Evolutionary conservation across 2,797 vertebrate genomes (phyloP).

Genomic region (Esox lucius): DNA sequence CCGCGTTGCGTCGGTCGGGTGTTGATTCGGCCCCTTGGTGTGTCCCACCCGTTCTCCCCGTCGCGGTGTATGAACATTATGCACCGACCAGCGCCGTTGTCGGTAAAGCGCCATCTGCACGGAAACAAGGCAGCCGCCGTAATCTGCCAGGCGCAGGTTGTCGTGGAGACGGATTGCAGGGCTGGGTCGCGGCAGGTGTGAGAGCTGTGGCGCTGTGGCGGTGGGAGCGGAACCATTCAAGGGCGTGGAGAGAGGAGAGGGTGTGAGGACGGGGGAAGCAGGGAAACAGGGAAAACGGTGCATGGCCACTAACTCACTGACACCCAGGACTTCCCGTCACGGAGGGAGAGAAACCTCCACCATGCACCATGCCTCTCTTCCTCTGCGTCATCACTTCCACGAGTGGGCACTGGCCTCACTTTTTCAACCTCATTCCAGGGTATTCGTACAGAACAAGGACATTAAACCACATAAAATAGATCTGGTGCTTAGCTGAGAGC

Average conservation of each 20-base stretch:
- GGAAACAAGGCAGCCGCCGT: slow-evolving; percentile 43
- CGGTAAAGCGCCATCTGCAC: slow-evolving; percentile 54
- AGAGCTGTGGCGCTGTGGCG: slow-evolving; percentile 16
- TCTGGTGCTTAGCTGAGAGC: too few species aligned
- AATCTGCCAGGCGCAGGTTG: slow-evolving; percentile 38
- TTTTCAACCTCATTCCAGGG: too few species aligned
- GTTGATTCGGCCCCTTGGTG: slow-evolving; percentile 1
- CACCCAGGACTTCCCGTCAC: slow-evolving; percentile 37
- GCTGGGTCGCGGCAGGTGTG: slow-evolving; percentile 48
- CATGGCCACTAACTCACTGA: slow-evolving; percentile 18
- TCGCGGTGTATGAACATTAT: slow-evolving; percentile 38
- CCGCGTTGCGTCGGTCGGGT: too few species aligned
- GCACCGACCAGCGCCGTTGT: slow-evolving; percentile 23
- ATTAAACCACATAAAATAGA: too few species aligned
- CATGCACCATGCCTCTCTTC: neutral
- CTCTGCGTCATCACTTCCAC: slow-evolving; percentile 7
- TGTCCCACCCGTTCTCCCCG: slow-evolving; percentile 34
- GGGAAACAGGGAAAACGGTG: neutral
- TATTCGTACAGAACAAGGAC: too few species aligned
- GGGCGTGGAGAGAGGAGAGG: slow-evolving; percentile 14
- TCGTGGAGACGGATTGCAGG: slow-evolving; percentile 33
- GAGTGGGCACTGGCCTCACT: neutral
- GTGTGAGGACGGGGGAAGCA: slow-evolving; percentile 7
- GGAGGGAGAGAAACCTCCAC: slow-evolving; percentile 10
- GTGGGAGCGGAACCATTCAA: slow-evolving; percentile 19